Percentiles rank a stretch among this genome's conserved stretches.
These are phyloP conservation scores for Pelvicachromis taeniatus DNA, from an alignment of 2,113 vertebrate genomes.

Conservation along the genomic window DNA sequence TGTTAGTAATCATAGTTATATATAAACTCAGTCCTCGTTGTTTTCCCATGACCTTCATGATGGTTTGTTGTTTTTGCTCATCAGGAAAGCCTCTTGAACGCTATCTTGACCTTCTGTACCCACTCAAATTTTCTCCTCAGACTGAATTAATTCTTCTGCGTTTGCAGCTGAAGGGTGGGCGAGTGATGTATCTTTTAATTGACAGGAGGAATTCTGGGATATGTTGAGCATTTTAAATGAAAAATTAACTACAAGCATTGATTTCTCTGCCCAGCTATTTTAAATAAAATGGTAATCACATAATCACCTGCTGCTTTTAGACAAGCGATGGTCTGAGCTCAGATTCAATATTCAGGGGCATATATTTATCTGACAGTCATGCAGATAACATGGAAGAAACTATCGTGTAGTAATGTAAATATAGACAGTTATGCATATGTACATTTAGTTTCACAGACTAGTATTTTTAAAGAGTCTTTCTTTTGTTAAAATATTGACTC, in stretches of 20 bases:
- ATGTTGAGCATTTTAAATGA: conserved; percentile 28
- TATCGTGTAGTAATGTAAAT: neutral
- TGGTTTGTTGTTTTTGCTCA: neutral
- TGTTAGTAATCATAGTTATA: neutral
- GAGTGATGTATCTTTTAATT: conserved; percentile 1
- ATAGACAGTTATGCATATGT: neutral
- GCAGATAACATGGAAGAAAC: neutral
- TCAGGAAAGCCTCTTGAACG: neutral
- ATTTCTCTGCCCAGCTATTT: neutral
- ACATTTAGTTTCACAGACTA: neutral
- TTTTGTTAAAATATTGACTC: neutral
- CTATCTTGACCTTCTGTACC: neutral
- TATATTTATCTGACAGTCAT: neutral
- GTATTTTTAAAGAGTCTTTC: conserved; percentile 3
- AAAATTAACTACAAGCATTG: neutral
- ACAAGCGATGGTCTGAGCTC: neutral
- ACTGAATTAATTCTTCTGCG: neutral
- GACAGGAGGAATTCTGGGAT: conserved; percentile 9
- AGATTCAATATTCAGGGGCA: neutral
- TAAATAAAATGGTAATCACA: neutral
- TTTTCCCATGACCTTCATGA: neutral
- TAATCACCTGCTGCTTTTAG: neutral
- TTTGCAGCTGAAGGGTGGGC: conserved; percentile 5
- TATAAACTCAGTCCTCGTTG: neutral
- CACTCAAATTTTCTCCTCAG: neutral